phyloP scores from a whole-genome alignment of 2,888 invertebrate species.

The Spilosoma lubricipeda region DNA sequence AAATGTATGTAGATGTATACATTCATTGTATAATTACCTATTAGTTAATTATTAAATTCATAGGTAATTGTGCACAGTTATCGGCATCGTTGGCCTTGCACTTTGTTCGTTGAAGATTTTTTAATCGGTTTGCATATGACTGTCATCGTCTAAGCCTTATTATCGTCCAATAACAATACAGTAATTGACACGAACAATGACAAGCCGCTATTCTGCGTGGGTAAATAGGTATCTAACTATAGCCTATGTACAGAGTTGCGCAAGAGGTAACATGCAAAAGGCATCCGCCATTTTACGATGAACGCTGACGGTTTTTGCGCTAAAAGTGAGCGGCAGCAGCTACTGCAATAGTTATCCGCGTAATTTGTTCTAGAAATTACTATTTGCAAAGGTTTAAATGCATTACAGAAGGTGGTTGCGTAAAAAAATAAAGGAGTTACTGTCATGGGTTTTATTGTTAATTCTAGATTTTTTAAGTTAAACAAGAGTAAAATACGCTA shows the following conservation, averaged over 20 bases:
- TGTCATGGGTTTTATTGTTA: slow-evolving; percentile 22
- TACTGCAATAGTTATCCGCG: slow-evolving; percentile 57
- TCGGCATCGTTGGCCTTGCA: slow-evolving; percentile 65
- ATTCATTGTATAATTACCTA: neutral
- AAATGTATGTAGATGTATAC: neutral
- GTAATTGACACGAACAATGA: slow-evolving; percentile 77
- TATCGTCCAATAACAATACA: slow-evolving; percentile 73
- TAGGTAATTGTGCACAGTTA: neutral
- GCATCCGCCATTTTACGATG: slow-evolving; percentile 79
- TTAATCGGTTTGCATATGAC: slow-evolving; percentile 63
- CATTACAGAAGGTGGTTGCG: slow-evolving; percentile 54
- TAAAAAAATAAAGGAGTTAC: slow-evolving; percentile 39
- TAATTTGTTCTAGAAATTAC: slow-evolving; percentile 56
- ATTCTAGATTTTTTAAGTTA: slow-evolving; percentile 21
- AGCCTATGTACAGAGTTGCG: slow-evolving; percentile 65
- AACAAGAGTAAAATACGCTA: neutral
- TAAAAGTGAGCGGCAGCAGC: slow-evolving; percentile 74
- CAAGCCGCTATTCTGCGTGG: slow-evolving; percentile 63
- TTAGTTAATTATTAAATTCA: slow-evolving; percentile 18
- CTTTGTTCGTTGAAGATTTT: slow-evolving; percentile 65
- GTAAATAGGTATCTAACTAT: slow-evolving; percentile 56
- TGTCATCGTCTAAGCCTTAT: slow-evolving; percentile 56
- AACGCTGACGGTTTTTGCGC: slow-evolving; percentile 72
- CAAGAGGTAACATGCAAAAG: slow-evolving; percentile 66
- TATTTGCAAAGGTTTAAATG: slow-evolving; percentile 55